Evolutionary conservation across 2,888 invertebrate genomes (phyloP).

Genomic region (Rhorus exstirpatorius): DNA sequence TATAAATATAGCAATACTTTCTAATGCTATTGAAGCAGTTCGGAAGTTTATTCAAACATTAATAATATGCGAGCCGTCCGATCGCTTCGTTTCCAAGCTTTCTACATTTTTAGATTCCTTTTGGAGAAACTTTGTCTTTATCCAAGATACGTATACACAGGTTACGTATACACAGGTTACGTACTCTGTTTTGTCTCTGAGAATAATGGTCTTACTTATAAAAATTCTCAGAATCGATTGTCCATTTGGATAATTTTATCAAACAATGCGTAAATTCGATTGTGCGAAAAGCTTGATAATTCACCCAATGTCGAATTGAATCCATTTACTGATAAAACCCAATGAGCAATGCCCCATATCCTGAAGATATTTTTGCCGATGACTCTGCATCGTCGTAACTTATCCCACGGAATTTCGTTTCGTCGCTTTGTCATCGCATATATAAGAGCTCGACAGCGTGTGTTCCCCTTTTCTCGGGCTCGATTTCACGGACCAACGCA

Average conservation of each 20-base stretch:
- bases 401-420: slow-evolving; percentile 25
- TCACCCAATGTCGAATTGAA: not conserved
- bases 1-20: too few species aligned
- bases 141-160: not conserved
- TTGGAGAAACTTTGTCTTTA: too few species aligned
- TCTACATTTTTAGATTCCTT: too few species aligned
- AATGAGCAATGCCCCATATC: slow-evolving; percentile 51
- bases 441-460: not conserved
- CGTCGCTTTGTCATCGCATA: slow-evolving; percentile 5
- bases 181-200: not conserved
- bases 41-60: too few species aligned
- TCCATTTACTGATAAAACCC: not conserved
- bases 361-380: slow-evolving; percentile 68
- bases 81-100: too few species aligned
- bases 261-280: not conserved
- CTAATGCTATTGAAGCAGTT: too few species aligned
- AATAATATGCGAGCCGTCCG: too few species aligned
- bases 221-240: not conserved
- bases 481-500: slow-evolving; percentile 58
- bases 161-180: not conserved
- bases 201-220: not conserved
- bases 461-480: slow-evolving; percentile 41
- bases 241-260: not conserved
- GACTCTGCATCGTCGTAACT: slow-evolving; percentile 49
- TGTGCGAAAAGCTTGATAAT: not conserved